These are phyloP conservation scores for Tipula vernalis DNA, from an alignment of 2,888 invertebrate species.

Conservation along the genomic window DNA sequence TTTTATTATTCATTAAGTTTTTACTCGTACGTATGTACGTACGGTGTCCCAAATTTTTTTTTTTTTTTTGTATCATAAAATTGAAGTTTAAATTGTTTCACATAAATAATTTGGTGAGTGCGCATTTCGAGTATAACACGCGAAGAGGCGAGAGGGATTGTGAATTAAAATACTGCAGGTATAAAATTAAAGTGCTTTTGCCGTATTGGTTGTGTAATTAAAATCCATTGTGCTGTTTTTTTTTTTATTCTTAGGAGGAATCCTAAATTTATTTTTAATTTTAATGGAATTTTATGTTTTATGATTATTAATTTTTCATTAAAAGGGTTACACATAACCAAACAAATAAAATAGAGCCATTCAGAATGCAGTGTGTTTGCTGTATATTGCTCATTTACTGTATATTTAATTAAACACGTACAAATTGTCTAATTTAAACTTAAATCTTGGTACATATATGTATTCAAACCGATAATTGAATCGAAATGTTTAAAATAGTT, in stretches of 20 bases:
- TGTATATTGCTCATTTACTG: no score
- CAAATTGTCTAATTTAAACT: background rate
- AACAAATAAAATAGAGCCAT: background rate
- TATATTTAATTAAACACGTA: background rate
- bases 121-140: background rate
- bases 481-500: background rate
- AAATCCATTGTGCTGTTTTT: background rate
- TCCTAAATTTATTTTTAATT: background rate
- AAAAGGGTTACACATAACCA: background rate
- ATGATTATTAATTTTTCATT: background rate
- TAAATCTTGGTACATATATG: background rate
- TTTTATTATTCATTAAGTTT: constrained; percentile 4
- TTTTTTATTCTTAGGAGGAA: background rate
- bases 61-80: background rate
- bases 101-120: background rate
- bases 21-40: background rate
- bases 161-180: background rate
- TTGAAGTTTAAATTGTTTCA: background rate
- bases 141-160: background rate
- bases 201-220: constrained; percentile 4
- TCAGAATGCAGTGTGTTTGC: background rate
- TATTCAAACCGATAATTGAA: background rate
- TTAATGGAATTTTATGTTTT: background rate
- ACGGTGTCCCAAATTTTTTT: background rate
- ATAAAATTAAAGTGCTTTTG: background rate